Evolutionary conservation across 2,797 vertebrate genomes (phyloP).

Genomic region (Neopelma chrysocephalum): DNA sequence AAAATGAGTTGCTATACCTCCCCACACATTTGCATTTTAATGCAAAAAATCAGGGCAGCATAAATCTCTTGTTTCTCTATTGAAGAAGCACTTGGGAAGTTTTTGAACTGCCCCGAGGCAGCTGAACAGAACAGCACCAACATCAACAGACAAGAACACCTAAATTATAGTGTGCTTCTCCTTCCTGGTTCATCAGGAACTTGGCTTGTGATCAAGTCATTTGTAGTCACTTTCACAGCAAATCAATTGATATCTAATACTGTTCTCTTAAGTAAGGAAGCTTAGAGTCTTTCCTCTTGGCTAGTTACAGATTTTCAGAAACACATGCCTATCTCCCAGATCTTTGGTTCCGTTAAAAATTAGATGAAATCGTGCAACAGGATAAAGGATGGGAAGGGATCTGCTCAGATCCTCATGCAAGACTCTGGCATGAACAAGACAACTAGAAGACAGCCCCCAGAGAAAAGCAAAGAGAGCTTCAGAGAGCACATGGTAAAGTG

Average conservation of each 20-base stretch:
- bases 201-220: not conserved
- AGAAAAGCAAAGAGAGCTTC: not conserved
- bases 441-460: not conserved
- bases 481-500: fast-evolving
- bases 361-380: not conserved
- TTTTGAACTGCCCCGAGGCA: not conserved
- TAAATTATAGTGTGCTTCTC: not conserved
- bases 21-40: not conserved
- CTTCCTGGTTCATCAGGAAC: not conserved
- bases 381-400: not conserved
- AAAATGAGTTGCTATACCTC: not conserved
- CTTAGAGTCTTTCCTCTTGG: not conserved
- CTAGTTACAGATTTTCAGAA: not conserved
- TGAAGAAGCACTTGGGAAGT: not conserved
- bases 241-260: not conserved
- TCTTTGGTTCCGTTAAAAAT: not conserved
- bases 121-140: not conserved
- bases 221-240: not conserved
- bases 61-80: not conserved
- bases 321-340: not conserved
- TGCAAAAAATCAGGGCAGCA: not conserved
- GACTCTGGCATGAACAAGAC: not conserved
- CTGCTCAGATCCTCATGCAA: not conserved
- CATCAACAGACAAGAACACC: not conserved
- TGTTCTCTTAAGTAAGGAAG: not conserved